Conservation (phyloP, 2,888 invertebrate species). For the Dryococelus australis region DNA sequence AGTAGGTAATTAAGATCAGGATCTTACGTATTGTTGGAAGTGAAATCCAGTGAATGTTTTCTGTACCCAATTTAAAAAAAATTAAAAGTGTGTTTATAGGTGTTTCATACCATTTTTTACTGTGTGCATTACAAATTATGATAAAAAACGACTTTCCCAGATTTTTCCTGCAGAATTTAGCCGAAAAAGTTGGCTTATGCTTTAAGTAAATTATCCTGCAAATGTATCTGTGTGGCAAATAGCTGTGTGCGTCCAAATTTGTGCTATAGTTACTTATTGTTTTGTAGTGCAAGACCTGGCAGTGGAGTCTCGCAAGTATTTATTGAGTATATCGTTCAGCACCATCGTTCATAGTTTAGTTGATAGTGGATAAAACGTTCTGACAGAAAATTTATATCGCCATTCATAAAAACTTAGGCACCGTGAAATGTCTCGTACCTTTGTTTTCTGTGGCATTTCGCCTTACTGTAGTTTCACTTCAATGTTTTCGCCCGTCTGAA, state of each 20-base stretch:
- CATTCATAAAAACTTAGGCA: no score
- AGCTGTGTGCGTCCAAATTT: not conserved
- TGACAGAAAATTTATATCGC: not conserved
- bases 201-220: not conserved
- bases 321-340: not conserved
- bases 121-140: constrained; percentile 37
- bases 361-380: not conserved
- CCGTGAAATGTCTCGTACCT: not conserved
- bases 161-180: constrained; percentile 6
- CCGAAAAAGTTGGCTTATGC: not conserved
- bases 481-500: no score
- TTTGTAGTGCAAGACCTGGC: constrained; percentile 1
- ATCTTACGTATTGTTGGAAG: constrained; percentile 27
- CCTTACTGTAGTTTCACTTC: no score
- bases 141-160: constrained; percentile 18
- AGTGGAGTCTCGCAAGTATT: not conserved
- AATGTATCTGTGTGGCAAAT: not conserved
- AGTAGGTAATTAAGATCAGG: constrained; percentile 22
- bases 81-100: constrained; percentile 34
- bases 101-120: constrained; percentile 43
- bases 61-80: constrained; percentile 19
- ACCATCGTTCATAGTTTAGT: not conserved
- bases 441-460: no score
- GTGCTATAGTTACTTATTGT: not conserved
- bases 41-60: constrained; percentile 17